Percentiles rank a stretch among this genome's conserved stretches.
Conservation (phyloP, 2,797 vertebrate genomes). For the Neosilurus mollespiculum region DNA sequence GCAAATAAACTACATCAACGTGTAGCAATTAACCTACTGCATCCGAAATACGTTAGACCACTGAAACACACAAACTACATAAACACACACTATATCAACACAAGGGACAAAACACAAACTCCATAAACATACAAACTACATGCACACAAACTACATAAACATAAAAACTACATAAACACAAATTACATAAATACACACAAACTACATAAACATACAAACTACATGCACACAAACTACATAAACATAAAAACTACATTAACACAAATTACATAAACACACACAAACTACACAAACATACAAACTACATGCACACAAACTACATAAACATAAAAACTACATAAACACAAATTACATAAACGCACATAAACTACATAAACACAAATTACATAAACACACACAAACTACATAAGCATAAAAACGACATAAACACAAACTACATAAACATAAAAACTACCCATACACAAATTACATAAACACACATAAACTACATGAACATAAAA, state of each 20-base stretch:
- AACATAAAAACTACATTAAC: neutral
- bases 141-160: neutral
- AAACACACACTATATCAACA: neutral
- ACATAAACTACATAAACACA: neutral
- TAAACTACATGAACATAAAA: neutral
- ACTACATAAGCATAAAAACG: neutral
- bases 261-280: neutral
- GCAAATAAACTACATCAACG: neutral
- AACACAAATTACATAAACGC: neutral
- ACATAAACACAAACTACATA: neutral
- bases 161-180: neutral
- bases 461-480: neutral
- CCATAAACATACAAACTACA: neutral
- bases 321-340: too few relatives aligned
- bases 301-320: neutral
- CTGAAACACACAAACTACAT: neutral
- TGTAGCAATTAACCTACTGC: neutral
- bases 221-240: neutral
- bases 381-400: neutral
- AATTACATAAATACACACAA: neutral
- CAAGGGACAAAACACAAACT: too few relatives aligned
- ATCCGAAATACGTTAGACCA: too few relatives aligned
- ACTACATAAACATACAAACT: neutral
- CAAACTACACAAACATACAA: neutral
- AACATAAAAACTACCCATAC: neutral